Conservation (phyloP, 2,888 invertebrate species). For the Phyllotreta striolata region DNA sequence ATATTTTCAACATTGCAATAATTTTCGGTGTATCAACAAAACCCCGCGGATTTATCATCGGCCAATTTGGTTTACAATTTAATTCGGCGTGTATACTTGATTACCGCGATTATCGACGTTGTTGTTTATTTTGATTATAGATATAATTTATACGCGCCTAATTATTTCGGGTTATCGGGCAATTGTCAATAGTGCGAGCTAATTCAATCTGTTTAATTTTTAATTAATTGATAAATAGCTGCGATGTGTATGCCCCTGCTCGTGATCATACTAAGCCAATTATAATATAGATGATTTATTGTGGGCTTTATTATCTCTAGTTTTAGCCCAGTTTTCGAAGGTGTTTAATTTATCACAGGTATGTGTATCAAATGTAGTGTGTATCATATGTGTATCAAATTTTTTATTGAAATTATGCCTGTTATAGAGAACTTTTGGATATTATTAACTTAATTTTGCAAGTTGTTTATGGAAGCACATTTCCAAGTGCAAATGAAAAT, state of each 20-base stretch:
- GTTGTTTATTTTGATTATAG: slow-evolving; percentile 39
- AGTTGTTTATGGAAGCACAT: too few relatives aligned
- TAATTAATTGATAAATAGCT: slow-evolving; percentile 43
- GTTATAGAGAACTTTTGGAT: too few relatives aligned
- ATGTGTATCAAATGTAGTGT: too few relatives aligned
- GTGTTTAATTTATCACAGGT: too few relatives aligned
- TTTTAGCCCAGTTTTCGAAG: slow-evolving; percentile 5
- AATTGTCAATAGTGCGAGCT: slow-evolving; percentile 40
- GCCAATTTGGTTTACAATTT: slow-evolving; percentile 30
- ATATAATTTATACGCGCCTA: slow-evolving; percentile 40
- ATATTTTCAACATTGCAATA: slow-evolving; percentile 3
- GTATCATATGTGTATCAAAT: too few relatives aligned
- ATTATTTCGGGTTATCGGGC: slow-evolving; percentile 40
- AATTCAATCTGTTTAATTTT: slow-evolving; percentile 43
- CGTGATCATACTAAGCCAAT: slow-evolving; percentile 24
- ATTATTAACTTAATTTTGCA: too few relatives aligned
- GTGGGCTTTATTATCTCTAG: slow-evolving; percentile 18
- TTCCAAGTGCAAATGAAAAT: too few relatives aligned
- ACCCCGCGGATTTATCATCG: slow-evolving; percentile 6
- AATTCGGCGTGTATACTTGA: slow-evolving; percentile 26
- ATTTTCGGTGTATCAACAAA: slow-evolving; percentile 5
- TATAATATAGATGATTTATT: slow-evolving; percentile 36
- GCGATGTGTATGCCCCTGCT: slow-evolving; percentile 7
- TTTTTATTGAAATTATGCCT: too few relatives aligned
- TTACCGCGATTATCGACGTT: slow-evolving; percentile 33